A percentile compares a stretch with the other conserved stretches of the same genome.
Evolutionary conservation across 2,797 vertebrate genomes (phyloP).

Genomic region (Syngnathus rostellatus): DNA sequence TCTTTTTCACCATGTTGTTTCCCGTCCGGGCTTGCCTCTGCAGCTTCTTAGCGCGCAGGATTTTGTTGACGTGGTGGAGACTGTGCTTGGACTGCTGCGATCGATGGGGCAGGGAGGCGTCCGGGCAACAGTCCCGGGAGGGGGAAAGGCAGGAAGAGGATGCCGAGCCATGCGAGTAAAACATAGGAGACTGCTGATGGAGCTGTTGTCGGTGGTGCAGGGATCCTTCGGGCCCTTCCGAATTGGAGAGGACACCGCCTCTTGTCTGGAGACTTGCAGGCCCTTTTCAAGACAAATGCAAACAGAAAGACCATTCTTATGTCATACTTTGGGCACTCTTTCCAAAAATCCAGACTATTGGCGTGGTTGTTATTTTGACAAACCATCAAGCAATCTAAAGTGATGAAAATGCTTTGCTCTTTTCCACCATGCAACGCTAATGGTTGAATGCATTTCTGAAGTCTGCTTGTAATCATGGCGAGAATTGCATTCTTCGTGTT

Average conservation of each 20-base stretch:
- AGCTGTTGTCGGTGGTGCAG: slow-evolving; percentile 63
- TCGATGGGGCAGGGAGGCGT: slow-evolving; percentile 59
- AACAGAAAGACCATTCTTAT: not conserved
- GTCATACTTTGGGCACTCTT: too few relatives aligned
- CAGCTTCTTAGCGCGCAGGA: slow-evolving; percentile 95
- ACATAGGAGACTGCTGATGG: slow-evolving; percentile 59
- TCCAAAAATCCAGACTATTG: too few relatives aligned
- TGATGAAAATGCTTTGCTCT: too few relatives aligned
- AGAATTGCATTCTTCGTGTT: not conserved
- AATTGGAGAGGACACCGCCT: slow-evolving; percentile 39
- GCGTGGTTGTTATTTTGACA: too few relatives aligned
- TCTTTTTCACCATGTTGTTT: slow-evolving; percentile 92
- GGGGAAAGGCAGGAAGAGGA: slow-evolving; percentile 52
- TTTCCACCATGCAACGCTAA: too few relatives aligned
- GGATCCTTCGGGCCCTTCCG: slow-evolving; percentile 54
- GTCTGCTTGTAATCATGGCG: too few relatives aligned
- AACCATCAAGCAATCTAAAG: too few relatives aligned
- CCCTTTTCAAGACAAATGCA: slow-evolving; percentile 27
- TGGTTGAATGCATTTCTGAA: too few relatives aligned
- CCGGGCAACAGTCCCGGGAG: slow-evolving; percentile 56
- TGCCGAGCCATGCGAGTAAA: slow-evolving; percentile 60
- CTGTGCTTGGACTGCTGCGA: slow-evolving; percentile 87
- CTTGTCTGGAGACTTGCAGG: slow-evolving; percentile 54
- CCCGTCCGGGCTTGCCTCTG: slow-evolving; percentile 93
- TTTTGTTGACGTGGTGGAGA: slow-evolving; percentile 96